Conservation (phyloP, 2,888 invertebrate genomes). For the Drosophila prolongata region DNA sequence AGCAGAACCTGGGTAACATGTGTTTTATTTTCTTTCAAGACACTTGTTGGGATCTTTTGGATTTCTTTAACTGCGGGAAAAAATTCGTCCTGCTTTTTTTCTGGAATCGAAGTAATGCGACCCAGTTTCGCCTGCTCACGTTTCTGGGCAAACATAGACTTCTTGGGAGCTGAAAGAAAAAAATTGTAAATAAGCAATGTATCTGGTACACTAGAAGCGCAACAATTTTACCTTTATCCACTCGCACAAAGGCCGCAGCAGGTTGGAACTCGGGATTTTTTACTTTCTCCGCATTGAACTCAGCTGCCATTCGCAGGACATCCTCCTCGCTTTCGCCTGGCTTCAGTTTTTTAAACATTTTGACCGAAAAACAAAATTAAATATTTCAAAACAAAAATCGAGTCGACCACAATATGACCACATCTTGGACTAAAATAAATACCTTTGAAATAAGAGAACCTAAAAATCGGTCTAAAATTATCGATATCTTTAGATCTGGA, state of each 20-base stretch:
- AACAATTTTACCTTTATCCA: slow-evolving; percentile 72
- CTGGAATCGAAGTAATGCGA: background rate
- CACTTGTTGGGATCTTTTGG: slow-evolving; percentile 10
- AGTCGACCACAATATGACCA: slow-evolving; percentile 5
- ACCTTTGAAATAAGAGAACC: no score
- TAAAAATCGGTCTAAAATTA: no score
- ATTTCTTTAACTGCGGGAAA: background rate
- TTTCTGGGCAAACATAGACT: slow-evolving; percentile 81
- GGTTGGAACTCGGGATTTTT: slow-evolving; percentile 86
- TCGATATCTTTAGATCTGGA: no score
- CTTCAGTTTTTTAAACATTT: slow-evolving; percentile 86
- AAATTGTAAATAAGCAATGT: background rate
- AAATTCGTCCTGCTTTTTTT: background rate
- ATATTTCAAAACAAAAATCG: slow-evolving; percentile 23
- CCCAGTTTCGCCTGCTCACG: slow-evolving; percentile 49
- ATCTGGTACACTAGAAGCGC: background rate
- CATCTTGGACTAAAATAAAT: no score
- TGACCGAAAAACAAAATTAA: background rate
- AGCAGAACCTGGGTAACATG: slow-evolving; percentile 40
- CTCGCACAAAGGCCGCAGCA: slow-evolving; percentile 86
- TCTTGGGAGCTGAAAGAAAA: slow-evolving; percentile 61
- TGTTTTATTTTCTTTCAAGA: background rate
- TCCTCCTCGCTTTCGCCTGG: slow-evolving; percentile 90
- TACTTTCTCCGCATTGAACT: slow-evolving; percentile 87
- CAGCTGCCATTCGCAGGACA: slow-evolving; percentile 89